Percentiles rank a stretch among this genome's conserved stretches.
Evolutionary conservation across 2,888 invertebrate species (phyloP).

Genomic region (Orthosia cruda): DNA sequence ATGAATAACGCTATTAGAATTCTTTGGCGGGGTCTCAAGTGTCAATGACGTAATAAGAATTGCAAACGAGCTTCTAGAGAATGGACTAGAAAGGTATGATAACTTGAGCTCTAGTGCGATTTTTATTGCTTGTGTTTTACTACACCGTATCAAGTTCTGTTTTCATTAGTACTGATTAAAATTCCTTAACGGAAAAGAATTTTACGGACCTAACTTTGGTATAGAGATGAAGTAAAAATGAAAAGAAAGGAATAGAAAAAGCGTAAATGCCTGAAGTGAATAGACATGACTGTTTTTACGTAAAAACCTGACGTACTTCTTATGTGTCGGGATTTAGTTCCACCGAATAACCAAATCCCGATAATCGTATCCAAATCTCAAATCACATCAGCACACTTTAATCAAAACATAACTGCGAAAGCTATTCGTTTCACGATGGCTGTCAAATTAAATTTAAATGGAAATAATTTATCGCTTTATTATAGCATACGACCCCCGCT

Average conservation of each 20-base stretch:
- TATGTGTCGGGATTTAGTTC: too few relatives aligned
- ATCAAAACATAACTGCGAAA: conserved; percentile 83
- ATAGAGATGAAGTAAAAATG: not conserved
- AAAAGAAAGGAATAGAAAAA: not conserved
- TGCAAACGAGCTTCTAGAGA: conserved; percentile 33
- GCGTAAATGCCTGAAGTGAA: not conserved
- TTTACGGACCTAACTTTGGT: not conserved
- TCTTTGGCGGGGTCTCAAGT: conserved; percentile 46
- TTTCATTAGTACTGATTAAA: conserved; percentile 48
- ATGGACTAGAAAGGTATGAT: conserved; percentile 41
- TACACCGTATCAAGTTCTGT: conserved; percentile 20
- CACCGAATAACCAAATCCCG: not conserved
- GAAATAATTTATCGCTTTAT: conserved; percentile 91
- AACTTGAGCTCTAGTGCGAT: conserved; percentile 26
- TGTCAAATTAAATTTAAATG: conserved; percentile 91
- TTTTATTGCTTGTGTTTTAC: conserved; percentile 42
- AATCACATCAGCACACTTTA: conserved; percentile 81
- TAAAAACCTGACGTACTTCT: not conserved
- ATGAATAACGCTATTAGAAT: conserved; percentile 44
- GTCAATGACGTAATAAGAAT: conserved; percentile 50
- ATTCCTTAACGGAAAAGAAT: conserved; percentile 29
- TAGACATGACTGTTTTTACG: not conserved
- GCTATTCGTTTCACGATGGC: conserved; percentile 85
- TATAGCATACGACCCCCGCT: conserved; percentile 87
- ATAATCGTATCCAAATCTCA: conserved; percentile 68